phyloP scores from a whole-genome alignment of 2,113 vertebrate genomes.

The Amia ocellicauda region DNA sequence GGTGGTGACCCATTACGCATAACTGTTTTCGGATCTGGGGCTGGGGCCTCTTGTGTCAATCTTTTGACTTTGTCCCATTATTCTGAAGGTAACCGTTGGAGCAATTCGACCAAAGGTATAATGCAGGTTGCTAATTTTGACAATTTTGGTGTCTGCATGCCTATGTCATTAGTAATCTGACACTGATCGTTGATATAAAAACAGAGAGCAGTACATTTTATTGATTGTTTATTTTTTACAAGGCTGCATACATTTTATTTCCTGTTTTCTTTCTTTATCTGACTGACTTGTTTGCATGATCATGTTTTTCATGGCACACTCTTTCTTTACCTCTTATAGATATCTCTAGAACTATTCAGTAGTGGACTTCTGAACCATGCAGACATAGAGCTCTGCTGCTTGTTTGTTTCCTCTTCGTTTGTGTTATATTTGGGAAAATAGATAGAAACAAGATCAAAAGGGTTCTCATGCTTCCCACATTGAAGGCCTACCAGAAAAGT shows the following conservation, averaged over 20 bases:
- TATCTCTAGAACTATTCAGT: conserved; percentile 45
- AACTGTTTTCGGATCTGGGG: conserved; percentile 97
- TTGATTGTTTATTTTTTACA: not conserved
- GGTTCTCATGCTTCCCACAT: too few species aligned
- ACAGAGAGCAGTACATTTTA: conserved; percentile 44
- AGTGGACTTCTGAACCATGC: conserved; percentile 41
- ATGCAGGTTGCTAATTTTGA: conserved; percentile 83
- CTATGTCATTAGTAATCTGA: conserved; percentile 65
- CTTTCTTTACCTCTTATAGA: conserved; percentile 48
- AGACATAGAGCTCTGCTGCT: conserved; percentile 3
- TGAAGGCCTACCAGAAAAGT: not conserved
- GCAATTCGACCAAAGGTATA: conserved; percentile 99
- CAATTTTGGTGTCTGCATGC: conserved; percentile 87
- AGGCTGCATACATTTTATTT: conserved; percentile 25
- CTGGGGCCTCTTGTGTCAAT: conserved; percentile 96
- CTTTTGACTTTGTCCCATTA: conserved; percentile 98
- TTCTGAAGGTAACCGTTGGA: conserved; percentile 99
- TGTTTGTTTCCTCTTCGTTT: conserved; percentile 1
- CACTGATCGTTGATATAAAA: conserved; percentile 51
- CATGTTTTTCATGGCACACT: conserved; percentile 46
- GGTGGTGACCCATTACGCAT: conserved; percentile 96
- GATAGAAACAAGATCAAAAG: not conserved
- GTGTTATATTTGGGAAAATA: too few species aligned
- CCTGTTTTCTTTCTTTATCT: conserved; percentile 32
- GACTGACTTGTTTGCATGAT: conserved; percentile 60